Evolutionary conservation across 2,113 vertebrate species (phyloP), one percentile per base, ranked within the genome.

Genomic region (Cricetomys ansorgei): DNA sequence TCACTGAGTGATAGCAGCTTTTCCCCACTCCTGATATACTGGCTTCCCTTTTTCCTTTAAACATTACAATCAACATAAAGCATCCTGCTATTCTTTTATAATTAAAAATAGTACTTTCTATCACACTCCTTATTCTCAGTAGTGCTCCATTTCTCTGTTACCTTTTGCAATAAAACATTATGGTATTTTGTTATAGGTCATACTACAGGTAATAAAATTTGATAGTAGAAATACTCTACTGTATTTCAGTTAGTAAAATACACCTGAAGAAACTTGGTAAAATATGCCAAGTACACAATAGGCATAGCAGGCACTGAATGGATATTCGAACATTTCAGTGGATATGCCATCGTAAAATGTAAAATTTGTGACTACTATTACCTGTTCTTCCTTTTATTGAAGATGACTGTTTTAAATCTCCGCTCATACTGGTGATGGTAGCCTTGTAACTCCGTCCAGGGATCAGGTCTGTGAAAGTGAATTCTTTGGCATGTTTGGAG

Each of bases 381-480:
- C 99, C 99, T 98, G 99, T 99, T 98, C 99, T 99, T 94, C 99
- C 99, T 87, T 98, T 98, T 75, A 99, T 96, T 17, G 98, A 99
- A 95, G 99, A 99, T 50, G 99, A 99, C 87, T 98, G 99, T 97
- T 98, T 99, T 85, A 99, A 98, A 76, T 98, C 98, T 45, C 99
- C 98, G 93, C 99, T 99, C 94, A 98, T 99, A 96, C 99, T 99
- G 27, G 98, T 98, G 97, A 99, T 96, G 0, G 98, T 99, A 92
- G 99, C 98, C 81, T 94, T 98, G 29, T 99, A 99, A 53, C 85
- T 98, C 65, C 99, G 98, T 72, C 99, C 99, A 76, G 99, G 99
- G 3, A 98, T 98, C 85, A 99, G 98, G 8, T 99, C 98, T 16
- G 98, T 99, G 94, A 99, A 99, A 11, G 99, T 99, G 98, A 99